Conservation (phyloP, 2,888 invertebrate species). For the Aquatica leii region DNA sequence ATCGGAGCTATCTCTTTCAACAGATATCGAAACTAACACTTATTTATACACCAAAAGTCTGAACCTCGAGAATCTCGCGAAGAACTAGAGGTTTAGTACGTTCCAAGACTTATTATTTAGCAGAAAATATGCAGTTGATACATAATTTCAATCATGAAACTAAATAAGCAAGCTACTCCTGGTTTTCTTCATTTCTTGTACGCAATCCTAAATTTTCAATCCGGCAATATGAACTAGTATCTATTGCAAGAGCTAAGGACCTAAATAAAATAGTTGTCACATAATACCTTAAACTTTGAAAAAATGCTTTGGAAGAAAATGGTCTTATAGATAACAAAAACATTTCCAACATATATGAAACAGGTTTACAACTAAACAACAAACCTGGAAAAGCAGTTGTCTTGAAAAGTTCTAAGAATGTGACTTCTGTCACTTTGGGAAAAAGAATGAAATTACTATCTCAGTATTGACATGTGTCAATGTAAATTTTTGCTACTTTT, state of each 20-base stretch:
- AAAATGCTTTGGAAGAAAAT: background rate
- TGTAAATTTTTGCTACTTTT: constrained; percentile 5
- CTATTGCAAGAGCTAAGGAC: no score
- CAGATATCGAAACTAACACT: no score
- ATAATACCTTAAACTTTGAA: background rate
- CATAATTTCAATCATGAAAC: background rate
- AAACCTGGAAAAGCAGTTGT: background rate
- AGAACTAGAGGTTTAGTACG: no score
- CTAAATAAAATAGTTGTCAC: background rate
- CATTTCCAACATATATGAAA: no score
- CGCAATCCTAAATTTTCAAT: no score
- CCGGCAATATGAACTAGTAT: no score
- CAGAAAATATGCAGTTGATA: background rate
- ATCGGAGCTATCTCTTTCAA: no score
- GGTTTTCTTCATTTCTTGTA: no score
- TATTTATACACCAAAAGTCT: no score
- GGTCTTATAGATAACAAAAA: background rate
- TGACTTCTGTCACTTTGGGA: background rate
- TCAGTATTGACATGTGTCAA: background rate
- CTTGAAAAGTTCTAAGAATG: background rate
- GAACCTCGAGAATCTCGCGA: no score
- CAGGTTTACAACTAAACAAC: no score
- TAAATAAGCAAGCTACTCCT: background rate
- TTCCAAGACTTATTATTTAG: background rate
- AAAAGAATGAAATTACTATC: background rate